A percentile compares a stretch with the other conserved stretches of the same genome.
phyloP scores from a whole-genome alignment of 2,113 vertebrate genomes.

The Archilochus colubris region DNA sequence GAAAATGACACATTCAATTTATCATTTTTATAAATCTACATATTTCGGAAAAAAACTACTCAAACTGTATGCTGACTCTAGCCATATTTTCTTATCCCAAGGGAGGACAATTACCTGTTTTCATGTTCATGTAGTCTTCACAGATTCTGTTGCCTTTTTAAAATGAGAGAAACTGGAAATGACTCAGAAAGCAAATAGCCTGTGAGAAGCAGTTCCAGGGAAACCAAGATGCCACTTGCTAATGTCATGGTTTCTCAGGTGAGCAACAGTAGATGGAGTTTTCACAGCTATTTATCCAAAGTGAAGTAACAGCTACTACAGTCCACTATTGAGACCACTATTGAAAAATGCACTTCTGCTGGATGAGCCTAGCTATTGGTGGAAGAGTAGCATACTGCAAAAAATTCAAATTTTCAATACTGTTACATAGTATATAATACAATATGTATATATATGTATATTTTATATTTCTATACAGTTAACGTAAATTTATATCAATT shows the following conservation, averaged over 20 bases:
- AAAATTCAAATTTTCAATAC: background rate
- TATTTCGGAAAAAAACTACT: background rate
- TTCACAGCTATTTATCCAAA: background rate
- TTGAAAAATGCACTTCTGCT: background rate
- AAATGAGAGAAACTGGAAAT: background rate
- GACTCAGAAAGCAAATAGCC: background rate
- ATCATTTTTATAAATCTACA: background rate
- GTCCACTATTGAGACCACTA: background rate
- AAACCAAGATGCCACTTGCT: background rate
- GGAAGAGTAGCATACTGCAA: background rate
- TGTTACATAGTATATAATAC: background rate
- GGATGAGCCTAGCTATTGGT: background rate
- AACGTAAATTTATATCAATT: background rate
- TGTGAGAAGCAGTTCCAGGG: background rate
- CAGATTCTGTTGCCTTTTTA: background rate
- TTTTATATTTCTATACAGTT: background rate
- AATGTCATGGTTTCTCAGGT: background rate
- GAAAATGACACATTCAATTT: background rate
- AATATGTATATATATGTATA: background rate
- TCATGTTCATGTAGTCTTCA: background rate
- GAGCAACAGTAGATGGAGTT: background rate
- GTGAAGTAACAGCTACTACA: background rate
- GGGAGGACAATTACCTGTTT: background rate
- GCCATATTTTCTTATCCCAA: background rate
- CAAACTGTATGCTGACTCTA: background rate